A percentile compares a stretch with the other conserved stretches of the same genome.
Conservation (phyloP, 2,113 vertebrate species). For the Rutilus rutilus region DNA sequence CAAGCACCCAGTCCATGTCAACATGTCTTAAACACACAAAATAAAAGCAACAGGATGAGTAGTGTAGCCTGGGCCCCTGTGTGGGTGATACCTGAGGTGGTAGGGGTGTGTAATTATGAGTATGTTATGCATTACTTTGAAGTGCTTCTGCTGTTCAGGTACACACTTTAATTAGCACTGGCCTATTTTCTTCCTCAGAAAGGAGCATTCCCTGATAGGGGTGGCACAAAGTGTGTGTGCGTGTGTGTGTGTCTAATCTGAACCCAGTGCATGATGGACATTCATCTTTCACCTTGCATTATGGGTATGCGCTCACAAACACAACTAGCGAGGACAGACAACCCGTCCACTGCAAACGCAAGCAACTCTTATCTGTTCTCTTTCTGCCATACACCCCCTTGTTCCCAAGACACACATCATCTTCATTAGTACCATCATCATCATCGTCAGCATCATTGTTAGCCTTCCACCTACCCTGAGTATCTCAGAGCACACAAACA, state of each 20-base stretch:
- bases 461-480: conserved; percentile 16
- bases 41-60: conserved; percentile 7
- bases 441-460: conserved; percentile 26
- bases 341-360: not conserved
- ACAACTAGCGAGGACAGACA: conserved; percentile 40
- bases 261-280: conserved; percentile 46
- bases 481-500: conserved; percentile 34
- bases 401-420: conserved; percentile 42
- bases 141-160: conserved; percentile 73
- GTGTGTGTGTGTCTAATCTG: not conserved
- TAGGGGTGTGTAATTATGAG: conserved; percentile 77
- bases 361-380: not conserved
- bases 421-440: conserved; percentile 39
- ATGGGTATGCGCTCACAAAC: conserved; percentile 8
- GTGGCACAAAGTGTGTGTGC: not conserved
- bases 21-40: conserved; percentile 60
- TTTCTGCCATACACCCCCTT: not conserved
- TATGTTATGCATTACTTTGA: conserved; percentile 80
- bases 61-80: not conserved
- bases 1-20: conserved; percentile 67
- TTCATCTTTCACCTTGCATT: conserved; percentile 44
- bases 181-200: conserved; percentile 68
- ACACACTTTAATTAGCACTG: conserved; percentile 77
- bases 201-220: not conserved
- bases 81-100: conserved; percentile 61